phyloP scores from a whole-genome alignment of 1,140 invertebrate species.

The Archivesica marissinica region DNA sequence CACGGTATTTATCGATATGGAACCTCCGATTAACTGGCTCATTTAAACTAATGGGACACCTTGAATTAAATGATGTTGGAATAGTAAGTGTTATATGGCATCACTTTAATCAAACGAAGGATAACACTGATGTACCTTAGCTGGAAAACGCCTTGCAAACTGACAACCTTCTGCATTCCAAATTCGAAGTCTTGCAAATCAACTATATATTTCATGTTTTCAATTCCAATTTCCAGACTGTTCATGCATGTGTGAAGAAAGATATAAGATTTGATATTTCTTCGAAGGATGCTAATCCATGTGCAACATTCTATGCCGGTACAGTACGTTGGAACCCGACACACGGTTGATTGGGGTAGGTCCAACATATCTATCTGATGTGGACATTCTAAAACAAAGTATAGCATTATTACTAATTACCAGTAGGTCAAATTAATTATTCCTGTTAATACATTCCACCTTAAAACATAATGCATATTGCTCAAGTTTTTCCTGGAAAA shows the following conservation, averaged over 20 bases:
- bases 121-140: neutral
- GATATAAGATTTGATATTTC: conserved; percentile 37
- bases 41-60: too few relatives aligned
- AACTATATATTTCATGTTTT: conserved; percentile 41
- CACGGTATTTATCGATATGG: neutral
- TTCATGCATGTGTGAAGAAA: conserved; percentile 38
- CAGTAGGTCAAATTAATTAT: too few relatives aligned
- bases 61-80: too few relatives aligned
- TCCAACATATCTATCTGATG: neutral
- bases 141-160: conserved; percentile 12
- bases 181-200: conserved; percentile 41
- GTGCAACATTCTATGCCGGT: conserved; percentile 58
- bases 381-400: conserved; percentile 34
- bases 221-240: conserved; percentile 48
- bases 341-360: conserved; percentile 19
- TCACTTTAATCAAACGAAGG: neutral
- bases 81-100: neutral
- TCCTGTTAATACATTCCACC: too few relatives aligned
- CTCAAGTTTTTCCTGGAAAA: too few relatives aligned
- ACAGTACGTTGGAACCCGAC: conserved; percentile 33
- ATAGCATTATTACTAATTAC: too few relatives aligned
- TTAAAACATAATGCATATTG: too few relatives aligned
- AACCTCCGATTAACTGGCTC: too few relatives aligned
- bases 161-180: conserved; percentile 34
- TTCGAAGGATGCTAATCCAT: neutral